These are phyloP conservation scores for Coryphaenoides rupestris DNA, from an alignment of 2,113 vertebrate species.

Conservation along the genomic window DNA sequence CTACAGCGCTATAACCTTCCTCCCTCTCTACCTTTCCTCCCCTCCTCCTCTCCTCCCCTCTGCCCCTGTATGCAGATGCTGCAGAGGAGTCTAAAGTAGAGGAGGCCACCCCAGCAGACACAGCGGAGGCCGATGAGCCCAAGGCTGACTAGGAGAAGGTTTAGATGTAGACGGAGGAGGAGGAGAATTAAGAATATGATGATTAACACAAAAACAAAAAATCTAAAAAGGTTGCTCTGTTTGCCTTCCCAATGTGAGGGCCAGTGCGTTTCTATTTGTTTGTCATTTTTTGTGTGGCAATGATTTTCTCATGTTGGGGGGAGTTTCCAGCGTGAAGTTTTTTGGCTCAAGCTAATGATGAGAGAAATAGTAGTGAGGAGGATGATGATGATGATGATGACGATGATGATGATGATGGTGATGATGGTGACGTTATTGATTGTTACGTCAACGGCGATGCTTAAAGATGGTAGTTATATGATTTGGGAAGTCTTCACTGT, in stretches of 20 bases:
- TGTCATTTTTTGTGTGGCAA: slow-evolving; percentile 95
- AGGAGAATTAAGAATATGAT: slow-evolving; percentile 68
- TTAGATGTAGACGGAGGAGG: slow-evolving; percentile 74
- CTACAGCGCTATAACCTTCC: neutral
- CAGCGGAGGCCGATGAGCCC: slow-evolving; percentile 80
- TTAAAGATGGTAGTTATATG: slow-evolving; percentile 11
- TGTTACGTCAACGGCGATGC: neutral
- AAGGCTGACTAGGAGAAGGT: slow-evolving; percentile 90
- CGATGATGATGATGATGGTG: slow-evolving; percentile 43
- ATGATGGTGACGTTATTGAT: slow-evolving; percentile 26
- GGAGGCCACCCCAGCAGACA: slow-evolving; percentile 85
- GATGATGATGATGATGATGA: slow-evolving; percentile 28
- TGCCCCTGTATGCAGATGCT: slow-evolving; percentile 76
- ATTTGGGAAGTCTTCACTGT: slow-evolving; percentile 41
- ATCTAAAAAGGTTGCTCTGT: slow-evolving; percentile 71
- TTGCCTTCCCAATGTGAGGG: slow-evolving; percentile 69
- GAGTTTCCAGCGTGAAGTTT: slow-evolving; percentile 77
- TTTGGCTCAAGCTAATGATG: slow-evolving; percentile 72
- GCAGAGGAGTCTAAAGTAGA: slow-evolving; percentile 93
- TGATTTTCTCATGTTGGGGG: slow-evolving; percentile 91
- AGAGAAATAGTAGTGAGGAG: slow-evolving; percentile 47
- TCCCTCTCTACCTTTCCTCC: neutral
- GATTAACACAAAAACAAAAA: slow-evolving; percentile 64
- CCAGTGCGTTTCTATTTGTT: slow-evolving; percentile 86
- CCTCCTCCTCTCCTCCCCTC: slow-evolving; percentile 16